These are phyloP conservation scores for Synaphobranchus kaupii DNA, from an alignment of 2,797 vertebrate species.

Conservation along the genomic window DNA sequence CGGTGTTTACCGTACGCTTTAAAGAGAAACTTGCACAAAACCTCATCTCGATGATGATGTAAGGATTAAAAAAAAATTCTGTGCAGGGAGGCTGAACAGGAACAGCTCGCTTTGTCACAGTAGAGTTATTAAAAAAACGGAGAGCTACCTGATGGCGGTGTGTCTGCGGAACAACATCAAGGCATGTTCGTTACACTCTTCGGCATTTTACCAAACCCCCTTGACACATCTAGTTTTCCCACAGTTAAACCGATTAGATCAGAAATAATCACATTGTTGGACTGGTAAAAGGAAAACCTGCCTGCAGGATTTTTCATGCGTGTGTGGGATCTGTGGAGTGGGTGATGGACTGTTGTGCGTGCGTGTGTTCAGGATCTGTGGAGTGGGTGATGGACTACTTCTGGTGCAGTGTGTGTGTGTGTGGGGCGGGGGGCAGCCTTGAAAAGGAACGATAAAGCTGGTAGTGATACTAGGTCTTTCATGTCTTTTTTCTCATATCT, in stretches of 20 bases:
- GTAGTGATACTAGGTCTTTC: constrained; percentile 11
- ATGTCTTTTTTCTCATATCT: constrained; percentile 32
- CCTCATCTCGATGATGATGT: background rate
- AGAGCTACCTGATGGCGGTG: background rate
- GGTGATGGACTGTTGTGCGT: background rate
- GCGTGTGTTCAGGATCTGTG: background rate
- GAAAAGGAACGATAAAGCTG: background rate
- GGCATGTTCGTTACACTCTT: background rate
- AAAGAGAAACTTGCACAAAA: background rate
- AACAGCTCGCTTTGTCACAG: background rate
- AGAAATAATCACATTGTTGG: background rate
- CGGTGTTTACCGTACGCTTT: background rate
- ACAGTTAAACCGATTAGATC: constrained; percentile 4
- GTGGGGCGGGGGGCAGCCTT: background rate
- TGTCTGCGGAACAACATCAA: background rate
- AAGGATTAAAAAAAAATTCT: background rate
- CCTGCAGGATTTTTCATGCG: background rate
- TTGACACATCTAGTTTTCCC: background rate
- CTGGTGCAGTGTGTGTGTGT: background rate
- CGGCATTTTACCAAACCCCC: background rate
- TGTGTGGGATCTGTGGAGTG: background rate
- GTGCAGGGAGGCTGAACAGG: background rate
- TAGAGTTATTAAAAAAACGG: background rate
- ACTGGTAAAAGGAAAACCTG: background rate
- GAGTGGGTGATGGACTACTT: background rate